phyloP scores from a whole-genome alignment of 2,888 invertebrate genomes.

The Zaprionus lineosus region DNA sequence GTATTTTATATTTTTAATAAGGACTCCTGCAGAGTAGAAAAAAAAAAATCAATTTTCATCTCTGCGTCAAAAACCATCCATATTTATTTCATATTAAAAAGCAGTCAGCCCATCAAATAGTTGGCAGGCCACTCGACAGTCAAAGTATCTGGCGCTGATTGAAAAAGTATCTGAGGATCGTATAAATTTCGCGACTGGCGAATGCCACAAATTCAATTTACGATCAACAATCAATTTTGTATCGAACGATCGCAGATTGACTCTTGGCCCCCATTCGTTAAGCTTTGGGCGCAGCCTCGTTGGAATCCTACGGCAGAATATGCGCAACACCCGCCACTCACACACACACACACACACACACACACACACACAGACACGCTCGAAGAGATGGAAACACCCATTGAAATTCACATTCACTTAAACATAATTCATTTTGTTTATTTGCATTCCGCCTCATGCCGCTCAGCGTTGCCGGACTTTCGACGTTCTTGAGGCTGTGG shows the following conservation, averaged over 20 bases:
- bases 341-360: constrained; percentile 13
- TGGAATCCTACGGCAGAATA: constrained; percentile 34
- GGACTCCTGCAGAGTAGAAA: no score
- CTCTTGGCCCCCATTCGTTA: constrained; percentile 70
- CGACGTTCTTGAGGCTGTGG: constrained; percentile 43
- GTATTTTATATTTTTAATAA: no score
- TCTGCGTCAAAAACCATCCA: no score
- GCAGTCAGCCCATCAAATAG: constrained; percentile 13
- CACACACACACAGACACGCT: constrained; percentile 6
- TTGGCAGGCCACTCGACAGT: constrained; percentile 7
- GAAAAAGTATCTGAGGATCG: constrained; percentile 33
- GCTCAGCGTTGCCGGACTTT: constrained; percentile 15
- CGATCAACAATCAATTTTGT: constrained; percentile 61
- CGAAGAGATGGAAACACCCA: no score
- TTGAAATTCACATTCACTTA: constrained; percentile 41
- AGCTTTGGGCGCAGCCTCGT: constrained; percentile 27
- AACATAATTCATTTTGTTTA: constrained; percentile 68
- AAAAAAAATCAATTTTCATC: no score
- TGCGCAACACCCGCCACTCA: constrained; percentile 19
- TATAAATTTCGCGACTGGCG: constrained; percentile 50
- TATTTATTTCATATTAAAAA: neutral
- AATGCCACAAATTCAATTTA: constrained; percentile 67
- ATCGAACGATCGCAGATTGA: constrained; percentile 63
- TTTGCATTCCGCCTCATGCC: constrained; percentile 46
- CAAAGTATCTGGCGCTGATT: constrained; percentile 30